Evolutionary conservation across 2,113 vertebrate species (phyloP).

Genomic region (Erpornis zantholeuca): DNA sequence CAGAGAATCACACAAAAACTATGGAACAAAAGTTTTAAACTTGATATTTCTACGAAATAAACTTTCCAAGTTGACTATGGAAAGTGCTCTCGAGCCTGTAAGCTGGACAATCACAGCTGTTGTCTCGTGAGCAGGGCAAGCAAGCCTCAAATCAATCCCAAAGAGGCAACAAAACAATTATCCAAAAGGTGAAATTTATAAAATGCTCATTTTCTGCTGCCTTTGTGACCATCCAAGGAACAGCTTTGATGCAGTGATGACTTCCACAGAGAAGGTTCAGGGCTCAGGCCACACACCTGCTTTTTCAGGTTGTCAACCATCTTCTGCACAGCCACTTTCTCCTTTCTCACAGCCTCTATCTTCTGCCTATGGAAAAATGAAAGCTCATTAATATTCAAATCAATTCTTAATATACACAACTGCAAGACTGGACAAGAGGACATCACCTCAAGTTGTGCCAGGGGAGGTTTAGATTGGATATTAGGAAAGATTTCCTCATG

Average conservation of each 20-base stretch:
- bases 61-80: background rate
- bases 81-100: background rate
- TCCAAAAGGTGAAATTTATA: background rate
- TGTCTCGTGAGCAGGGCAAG: background rate
- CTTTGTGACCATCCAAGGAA: background rate
- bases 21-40: background rate
- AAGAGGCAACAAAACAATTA: background rate
- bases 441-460: background rate
- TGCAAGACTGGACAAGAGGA: background rate
- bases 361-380: conserved; percentile 72
- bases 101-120: background rate
- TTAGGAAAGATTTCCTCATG: background rate
- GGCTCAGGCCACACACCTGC: conserved; percentile 73
- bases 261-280: background rate
- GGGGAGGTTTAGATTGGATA: background rate
- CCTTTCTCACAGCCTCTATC: conserved; percentile 80
- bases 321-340: conserved; percentile 79
- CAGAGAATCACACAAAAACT: background rate
- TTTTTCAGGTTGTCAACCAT: conserved; percentile 81
- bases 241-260: background rate
- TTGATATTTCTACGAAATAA: background rate
- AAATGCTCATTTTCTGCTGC: background rate
- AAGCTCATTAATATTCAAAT: background rate
- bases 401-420: background rate
- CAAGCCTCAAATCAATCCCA: background rate